phyloP scores from a whole-genome alignment of 2,113 vertebrate species.

The Cheirogaleus medius region DNA sequence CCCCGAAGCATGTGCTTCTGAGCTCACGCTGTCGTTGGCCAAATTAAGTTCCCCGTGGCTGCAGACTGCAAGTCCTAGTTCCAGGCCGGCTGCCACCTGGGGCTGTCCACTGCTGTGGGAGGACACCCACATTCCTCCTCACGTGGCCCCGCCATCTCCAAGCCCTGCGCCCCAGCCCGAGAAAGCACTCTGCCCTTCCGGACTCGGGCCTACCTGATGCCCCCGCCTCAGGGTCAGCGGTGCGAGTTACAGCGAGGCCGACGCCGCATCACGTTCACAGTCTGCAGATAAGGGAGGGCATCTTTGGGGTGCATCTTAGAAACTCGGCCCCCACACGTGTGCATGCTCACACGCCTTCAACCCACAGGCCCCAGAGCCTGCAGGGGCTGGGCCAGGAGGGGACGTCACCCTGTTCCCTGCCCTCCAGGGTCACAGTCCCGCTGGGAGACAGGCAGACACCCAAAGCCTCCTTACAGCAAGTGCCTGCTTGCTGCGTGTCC shows the following conservation, averaged over 20 bases:
- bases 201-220: neutral
- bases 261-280: no score
- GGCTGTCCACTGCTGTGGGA: neutral
- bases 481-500: rapidly evolving
- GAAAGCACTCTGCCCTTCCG: no score
- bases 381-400: rapidly evolving
- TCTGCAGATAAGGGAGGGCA: no score
- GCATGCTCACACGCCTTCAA: no score
- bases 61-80: neutral
- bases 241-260: neutral
- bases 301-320: neutral
- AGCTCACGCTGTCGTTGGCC: neutral
- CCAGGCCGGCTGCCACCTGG: neutral
- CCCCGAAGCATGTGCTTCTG: neutral
- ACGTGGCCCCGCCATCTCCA: rapidly evolving
- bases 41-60: neutral
- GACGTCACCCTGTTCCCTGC: neutral
- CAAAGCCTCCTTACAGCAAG: neutral
- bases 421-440: no score
- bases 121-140: neutral
- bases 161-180: no score
- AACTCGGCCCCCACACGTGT: neutral
- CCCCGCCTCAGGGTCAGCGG: neutral
- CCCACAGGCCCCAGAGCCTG: rapidly evolving
- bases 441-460: neutral